Percentiles rank a stretch among this genome's conserved stretches.
These are phyloP conservation scores for Canis aureus DNA, from an alignment of 2,113 vertebrate species.

Conservation along the genomic window DNA sequence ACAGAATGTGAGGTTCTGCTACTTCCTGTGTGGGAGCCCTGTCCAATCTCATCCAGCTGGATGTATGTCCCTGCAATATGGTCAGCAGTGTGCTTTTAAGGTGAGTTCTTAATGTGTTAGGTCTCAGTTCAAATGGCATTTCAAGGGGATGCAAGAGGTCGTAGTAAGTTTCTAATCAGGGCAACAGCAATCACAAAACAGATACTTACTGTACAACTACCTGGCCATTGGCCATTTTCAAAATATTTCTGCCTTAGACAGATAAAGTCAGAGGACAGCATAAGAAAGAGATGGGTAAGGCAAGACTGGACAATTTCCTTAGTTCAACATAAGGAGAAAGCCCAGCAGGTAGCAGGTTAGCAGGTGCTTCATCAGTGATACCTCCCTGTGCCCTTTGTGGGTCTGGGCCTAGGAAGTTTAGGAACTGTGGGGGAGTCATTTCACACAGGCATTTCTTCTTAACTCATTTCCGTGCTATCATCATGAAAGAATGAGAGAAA, in stretches of 20 bases:
- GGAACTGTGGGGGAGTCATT: neutral
- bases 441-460: neutral
- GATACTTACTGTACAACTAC: neutral
- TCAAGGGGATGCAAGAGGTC: neutral
- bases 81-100: neutral
- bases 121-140: neutral
- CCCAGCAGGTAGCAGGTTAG: neutral
- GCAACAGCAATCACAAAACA: neutral
- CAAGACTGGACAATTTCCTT: neutral
- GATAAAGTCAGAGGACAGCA: neutral
- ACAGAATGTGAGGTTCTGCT: neutral
- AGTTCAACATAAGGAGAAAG: neutral
- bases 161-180: neutral
- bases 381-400: neutral
- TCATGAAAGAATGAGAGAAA: constrained; percentile 37
- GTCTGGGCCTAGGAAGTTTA: neutral
- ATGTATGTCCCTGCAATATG: neutral
- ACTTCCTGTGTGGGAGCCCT: neutral
- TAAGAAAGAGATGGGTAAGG: neutral
- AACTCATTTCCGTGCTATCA: neutral
- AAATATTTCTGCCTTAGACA: neutral
- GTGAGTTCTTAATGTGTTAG: neutral
- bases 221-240: neutral
- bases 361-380: neutral
- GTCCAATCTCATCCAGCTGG: neutral